Evolutionary conservation across 2,113 vertebrate species (phyloP).

Genomic region (Cyanocitta stelleri): DNA sequence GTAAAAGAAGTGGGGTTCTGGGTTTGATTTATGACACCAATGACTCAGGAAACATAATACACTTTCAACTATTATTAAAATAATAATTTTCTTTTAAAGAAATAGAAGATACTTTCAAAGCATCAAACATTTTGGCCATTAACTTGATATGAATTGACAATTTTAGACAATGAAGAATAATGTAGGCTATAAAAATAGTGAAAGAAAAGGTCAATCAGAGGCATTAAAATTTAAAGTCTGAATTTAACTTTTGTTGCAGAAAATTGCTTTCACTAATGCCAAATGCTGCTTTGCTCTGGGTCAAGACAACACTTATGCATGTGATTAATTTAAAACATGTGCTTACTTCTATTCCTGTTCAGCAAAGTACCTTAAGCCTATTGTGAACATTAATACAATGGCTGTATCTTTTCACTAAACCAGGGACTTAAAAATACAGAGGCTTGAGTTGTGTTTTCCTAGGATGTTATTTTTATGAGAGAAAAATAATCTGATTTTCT

Average conservation of each 20-base stretch:
- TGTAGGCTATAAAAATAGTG: neutral
- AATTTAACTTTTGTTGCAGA: neutral
- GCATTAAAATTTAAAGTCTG: neutral
- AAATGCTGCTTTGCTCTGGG: neutral
- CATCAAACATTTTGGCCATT: neutral
- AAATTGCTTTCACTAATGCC: neutral
- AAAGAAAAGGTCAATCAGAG: neutral
- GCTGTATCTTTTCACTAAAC: neutral
- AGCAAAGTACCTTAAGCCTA: neutral
- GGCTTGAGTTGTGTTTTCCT: neutral
- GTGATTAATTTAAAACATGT: conserved; percentile 17
- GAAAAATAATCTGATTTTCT: neutral
- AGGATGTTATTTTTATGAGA: neutral
- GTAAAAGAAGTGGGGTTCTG: neutral
- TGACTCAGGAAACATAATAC: neutral
- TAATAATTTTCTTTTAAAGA: neutral
- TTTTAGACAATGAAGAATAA: neutral
- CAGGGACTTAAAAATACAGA: neutral
- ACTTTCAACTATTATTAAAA: neutral
- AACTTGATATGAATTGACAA: neutral
- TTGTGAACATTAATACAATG: neutral
- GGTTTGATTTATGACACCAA: neutral
- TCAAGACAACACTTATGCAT: neutral
- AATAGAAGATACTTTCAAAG: neutral
- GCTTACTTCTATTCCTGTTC: neutral